These are phyloP conservation scores for Erpetoichthys calabaricus DNA, from an alignment of 2,797 vertebrate genomes.

Conservation along the genomic window DNA sequence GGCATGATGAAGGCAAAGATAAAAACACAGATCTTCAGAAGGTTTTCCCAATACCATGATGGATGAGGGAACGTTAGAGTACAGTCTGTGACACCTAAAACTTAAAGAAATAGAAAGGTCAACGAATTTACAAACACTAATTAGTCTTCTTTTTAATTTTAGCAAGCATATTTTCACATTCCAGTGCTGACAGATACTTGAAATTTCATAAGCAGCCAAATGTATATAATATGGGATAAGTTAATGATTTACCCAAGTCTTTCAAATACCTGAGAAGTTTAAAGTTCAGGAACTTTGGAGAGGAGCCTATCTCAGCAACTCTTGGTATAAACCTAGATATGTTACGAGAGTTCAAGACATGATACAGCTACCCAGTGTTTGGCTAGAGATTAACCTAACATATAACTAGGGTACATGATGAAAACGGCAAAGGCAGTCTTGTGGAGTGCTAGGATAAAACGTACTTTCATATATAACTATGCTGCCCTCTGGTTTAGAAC, in stretches of 20 bases:
- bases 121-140: not conserved
- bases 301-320: too few species aligned
- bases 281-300: constrained; percentile 4
- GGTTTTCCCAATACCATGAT: constrained; percentile 94
- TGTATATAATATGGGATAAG: not conserved
- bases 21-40: constrained; percentile 96
- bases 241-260: not conserved
- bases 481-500: too few species aligned
- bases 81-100: constrained; percentile 65
- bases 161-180: not conserved
- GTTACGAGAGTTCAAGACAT: too few species aligned
- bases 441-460: too few species aligned
- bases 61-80: constrained; percentile 83
- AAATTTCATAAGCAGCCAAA: not conserved
- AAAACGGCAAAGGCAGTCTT: too few species aligned
- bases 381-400: too few species aligned
- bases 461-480: too few species aligned
- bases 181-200: not conserved
- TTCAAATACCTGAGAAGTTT: constrained; percentile 5
- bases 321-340: too few species aligned
- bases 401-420: too few species aligned
- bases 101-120: constrained; percentile 21
- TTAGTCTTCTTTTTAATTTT: not conserved
- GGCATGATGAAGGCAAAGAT: constrained; percentile 98
- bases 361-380: too few species aligned